Evolutionary conservation across 2,888 invertebrate genomes (phyloP).

Genomic region (Stictocephala bisonia): DNA sequence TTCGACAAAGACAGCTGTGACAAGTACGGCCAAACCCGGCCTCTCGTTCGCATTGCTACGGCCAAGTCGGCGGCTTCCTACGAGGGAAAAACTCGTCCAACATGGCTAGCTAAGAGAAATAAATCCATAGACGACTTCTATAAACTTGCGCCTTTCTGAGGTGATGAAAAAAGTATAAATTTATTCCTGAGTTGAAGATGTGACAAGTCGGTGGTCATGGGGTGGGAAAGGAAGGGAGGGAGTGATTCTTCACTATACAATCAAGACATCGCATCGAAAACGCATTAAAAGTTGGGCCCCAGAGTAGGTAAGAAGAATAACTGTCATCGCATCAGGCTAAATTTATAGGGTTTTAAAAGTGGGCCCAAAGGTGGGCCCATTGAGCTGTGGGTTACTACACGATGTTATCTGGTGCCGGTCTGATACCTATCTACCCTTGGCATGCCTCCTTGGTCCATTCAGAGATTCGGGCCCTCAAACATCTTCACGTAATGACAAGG

Average conservation of each 20-base stretch:
- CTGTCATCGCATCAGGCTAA: conserved; percentile 37
- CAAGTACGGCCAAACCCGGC: no score
- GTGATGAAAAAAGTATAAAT: conserved; percentile 33
- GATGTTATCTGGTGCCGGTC: conserved; percentile 16
- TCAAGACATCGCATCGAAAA: conserved; percentile 49
- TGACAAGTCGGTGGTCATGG: background rate
- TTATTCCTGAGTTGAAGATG: conserved; percentile 13
- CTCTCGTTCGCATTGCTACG: no score
- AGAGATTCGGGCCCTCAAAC: no score
- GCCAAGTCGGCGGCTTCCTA: conserved; percentile 27
- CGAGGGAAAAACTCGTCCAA: conserved; percentile 8
- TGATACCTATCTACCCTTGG: conserved; percentile 14
- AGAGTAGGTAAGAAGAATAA: conserved; percentile 33
- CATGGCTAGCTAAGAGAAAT: background rate
- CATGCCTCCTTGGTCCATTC: no score
- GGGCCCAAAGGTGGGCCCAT: conserved; percentile 16
- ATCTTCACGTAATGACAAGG: no score
- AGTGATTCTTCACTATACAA: conserved; percentile 27
- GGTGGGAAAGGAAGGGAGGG: conserved; percentile 11
- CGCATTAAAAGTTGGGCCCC: conserved; percentile 45
- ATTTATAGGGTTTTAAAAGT: conserved; percentile 44
- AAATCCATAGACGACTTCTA: background rate
- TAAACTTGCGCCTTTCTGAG: conserved; percentile 12
- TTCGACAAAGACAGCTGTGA: no score
- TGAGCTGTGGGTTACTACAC: conserved; percentile 34